Conservation (phyloP, 1,140 invertebrate species). For the Drosophila ogumai region DNA sequence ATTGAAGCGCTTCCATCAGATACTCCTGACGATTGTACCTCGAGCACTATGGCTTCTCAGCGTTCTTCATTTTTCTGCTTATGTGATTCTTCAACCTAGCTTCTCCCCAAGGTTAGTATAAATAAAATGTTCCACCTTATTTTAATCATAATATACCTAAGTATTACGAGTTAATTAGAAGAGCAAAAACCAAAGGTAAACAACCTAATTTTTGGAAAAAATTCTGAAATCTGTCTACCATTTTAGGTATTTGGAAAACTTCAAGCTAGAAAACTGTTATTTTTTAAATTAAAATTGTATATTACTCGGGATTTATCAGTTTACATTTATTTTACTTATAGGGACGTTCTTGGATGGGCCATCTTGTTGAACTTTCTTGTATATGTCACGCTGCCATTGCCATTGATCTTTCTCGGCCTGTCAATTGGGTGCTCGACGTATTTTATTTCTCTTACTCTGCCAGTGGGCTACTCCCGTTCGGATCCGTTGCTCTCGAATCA, state of each 20-base stretch:
- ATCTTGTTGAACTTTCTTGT: slow-evolving; percentile 93
- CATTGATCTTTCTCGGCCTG: slow-evolving; percentile 86
- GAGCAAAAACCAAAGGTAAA: neutral
- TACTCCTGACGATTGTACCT: slow-evolving; percentile 58
- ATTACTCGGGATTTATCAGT: neutral
- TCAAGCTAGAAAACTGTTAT: too few species aligned
- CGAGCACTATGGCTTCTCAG: slow-evolving; percentile 60
- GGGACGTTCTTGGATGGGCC: slow-evolving; percentile 89
- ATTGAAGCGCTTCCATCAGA: slow-evolving; percentile 51
- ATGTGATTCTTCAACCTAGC: slow-evolving; percentile 62
- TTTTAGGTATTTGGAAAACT: too few species aligned
- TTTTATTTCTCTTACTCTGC: slow-evolving; percentile 87
- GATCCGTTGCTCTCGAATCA: slow-evolving; percentile 82
- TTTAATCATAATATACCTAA: neutral
- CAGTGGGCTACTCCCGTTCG: slow-evolving; percentile 85
- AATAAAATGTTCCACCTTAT: neutral
- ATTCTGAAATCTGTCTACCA: too few species aligned
- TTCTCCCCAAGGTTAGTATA: slow-evolving; percentile 65
- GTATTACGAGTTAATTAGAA: neutral
- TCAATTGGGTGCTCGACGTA: slow-evolving; percentile 87
- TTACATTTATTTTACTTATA: slow-evolving; percentile 13
- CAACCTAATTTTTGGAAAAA: too few species aligned
- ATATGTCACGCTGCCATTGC: slow-evolving; percentile 92
- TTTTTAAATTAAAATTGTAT: neutral
- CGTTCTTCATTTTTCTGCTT: slow-evolving; percentile 64